These are phyloP conservation scores for Molanna angustata DNA, from an alignment of 2,888 invertebrate species.

Conservation along the genomic window DNA sequence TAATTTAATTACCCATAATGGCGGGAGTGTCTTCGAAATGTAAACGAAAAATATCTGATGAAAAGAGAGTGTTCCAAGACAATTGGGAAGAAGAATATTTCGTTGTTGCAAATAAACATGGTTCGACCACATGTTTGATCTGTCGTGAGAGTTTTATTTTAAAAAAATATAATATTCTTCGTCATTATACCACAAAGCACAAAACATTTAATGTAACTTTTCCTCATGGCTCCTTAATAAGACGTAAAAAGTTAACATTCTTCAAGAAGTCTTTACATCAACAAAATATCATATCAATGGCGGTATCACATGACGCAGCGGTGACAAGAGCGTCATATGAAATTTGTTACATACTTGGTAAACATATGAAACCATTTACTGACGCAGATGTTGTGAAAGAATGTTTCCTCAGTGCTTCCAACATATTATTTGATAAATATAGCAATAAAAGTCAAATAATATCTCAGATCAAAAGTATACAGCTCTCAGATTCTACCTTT, in stretches of 20 bases:
- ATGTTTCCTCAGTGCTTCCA: constrained; percentile 23
- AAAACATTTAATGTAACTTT: background rate
- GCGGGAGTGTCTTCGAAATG: constrained; percentile 11
- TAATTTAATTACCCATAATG: constrained; percentile 9
- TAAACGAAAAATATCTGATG: constrained; percentile 5
- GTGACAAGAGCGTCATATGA: constrained; percentile 22
- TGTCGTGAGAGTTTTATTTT: too few relatives aligned
- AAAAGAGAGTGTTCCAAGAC: constrained; percentile 11
- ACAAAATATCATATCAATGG: constrained; percentile 20
- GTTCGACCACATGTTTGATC: too few relatives aligned
- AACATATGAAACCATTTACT: constrained; percentile 23
- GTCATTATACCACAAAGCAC: background rate
- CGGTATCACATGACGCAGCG: constrained; percentile 18
- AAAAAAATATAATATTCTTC: too few relatives aligned
- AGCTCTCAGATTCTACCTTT: constrained; percentile 19
- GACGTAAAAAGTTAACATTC: constrained; percentile 5
- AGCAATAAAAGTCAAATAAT: constrained; percentile 23
- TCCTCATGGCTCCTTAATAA: constrained; percentile 3
- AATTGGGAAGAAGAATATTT: constrained; percentile 9
- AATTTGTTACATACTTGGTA: constrained; percentile 25
- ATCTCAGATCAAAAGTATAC: constrained; percentile 9
- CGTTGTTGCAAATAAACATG: constrained; percentile 3
- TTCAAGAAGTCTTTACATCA: constrained; percentile 20
- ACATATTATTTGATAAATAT: constrained; percentile 25
- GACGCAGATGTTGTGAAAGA: constrained; percentile 24